phyloP scores from a whole-genome alignment of 2,888 invertebrate genomes.

The Hedya salicella region DNA sequence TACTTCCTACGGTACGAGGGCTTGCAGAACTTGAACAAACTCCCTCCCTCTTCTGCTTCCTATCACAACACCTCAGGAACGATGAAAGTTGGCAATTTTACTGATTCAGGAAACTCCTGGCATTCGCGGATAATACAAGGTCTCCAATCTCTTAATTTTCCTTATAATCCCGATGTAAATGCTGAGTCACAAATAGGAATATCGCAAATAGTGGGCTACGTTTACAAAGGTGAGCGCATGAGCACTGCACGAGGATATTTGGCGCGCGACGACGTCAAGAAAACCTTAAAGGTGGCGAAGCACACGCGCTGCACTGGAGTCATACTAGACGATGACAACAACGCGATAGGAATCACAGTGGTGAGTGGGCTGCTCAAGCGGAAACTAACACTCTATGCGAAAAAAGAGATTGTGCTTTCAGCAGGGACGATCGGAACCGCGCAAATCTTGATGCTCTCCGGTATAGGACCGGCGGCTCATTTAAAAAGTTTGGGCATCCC shows the following conservation, averaged over 20 bases:
- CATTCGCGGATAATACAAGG: slow-evolving; percentile 56
- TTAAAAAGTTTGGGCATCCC: slow-evolving; percentile 55
- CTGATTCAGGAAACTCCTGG: slow-evolving; percentile 62
- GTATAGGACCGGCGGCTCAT: slow-evolving; percentile 64
- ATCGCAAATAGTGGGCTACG: slow-evolving; percentile 59
- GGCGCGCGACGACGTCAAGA: slow-evolving; percentile 52
- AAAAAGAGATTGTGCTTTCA: slow-evolving; percentile 64
- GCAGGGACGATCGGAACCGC: slow-evolving; percentile 68
- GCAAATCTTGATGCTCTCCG: slow-evolving; percentile 68
- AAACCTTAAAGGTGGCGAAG: slow-evolving; percentile 56
- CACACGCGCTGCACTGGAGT: slow-evolving; percentile 60
- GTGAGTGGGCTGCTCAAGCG: slow-evolving; percentile 40
- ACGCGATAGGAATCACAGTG: slow-evolving; percentile 60
- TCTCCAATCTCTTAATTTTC: slow-evolving; percentile 55
- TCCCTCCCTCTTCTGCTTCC: slow-evolving; percentile 59
- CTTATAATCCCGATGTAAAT: slow-evolving; percentile 64
- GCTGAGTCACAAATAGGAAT: slow-evolving; percentile 66
- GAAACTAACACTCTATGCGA: slow-evolving; percentile 54
- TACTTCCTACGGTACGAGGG: slow-evolving; percentile 69
- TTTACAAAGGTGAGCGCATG: slow-evolving; percentile 60
- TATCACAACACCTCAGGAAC: slow-evolving; percentile 66
- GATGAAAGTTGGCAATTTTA: slow-evolving; percentile 60
- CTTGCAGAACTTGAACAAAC: slow-evolving; percentile 52
- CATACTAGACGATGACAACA: slow-evolving; percentile 56
- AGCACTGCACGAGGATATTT: slow-evolving; percentile 66